These are phyloP conservation scores for Typhlomys cinereus DNA, from an alignment of 2,113 vertebrate genomes.

Conservation along the genomic window DNA sequence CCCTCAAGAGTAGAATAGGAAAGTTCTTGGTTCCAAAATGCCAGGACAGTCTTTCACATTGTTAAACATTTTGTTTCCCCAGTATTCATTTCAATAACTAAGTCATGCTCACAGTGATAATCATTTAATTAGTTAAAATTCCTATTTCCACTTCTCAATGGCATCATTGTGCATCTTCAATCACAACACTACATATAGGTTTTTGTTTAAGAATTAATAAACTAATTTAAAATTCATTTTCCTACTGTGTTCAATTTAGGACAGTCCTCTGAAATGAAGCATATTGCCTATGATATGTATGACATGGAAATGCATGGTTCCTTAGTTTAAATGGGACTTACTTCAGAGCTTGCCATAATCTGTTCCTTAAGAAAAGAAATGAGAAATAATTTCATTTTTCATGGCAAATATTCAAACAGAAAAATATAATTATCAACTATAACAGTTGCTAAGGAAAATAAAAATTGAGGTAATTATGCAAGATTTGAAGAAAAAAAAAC, in stretches of 20 bases:
- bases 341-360: background rate
- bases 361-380: conserved; percentile 36
- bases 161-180: background rate
- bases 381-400: conserved; percentile 5
- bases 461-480: background rate
- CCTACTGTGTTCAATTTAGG: background rate
- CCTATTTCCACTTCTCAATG: background rate
- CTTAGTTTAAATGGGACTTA: background rate
- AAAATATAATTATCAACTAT: background rate
- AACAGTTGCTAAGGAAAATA: background rate
- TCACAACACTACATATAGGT: background rate
- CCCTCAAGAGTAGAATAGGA: background rate
- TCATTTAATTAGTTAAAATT: background rate
- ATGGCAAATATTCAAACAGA: background rate
- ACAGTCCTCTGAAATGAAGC: background rate
- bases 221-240: background rate
- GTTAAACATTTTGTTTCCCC: background rate
- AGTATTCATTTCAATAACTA: background rate
- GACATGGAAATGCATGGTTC: background rate
- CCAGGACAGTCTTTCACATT: background rate
- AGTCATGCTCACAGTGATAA: background rate
- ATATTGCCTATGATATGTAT: fast-evolving
- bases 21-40: background rate
- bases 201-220: background rate
- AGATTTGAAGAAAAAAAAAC: background rate